Percentiles rank a stretch among this genome's conserved stretches.
phyloP scores from a whole-genome alignment of 2,113 vertebrate species.

The Lophura nycthemera region DNA sequence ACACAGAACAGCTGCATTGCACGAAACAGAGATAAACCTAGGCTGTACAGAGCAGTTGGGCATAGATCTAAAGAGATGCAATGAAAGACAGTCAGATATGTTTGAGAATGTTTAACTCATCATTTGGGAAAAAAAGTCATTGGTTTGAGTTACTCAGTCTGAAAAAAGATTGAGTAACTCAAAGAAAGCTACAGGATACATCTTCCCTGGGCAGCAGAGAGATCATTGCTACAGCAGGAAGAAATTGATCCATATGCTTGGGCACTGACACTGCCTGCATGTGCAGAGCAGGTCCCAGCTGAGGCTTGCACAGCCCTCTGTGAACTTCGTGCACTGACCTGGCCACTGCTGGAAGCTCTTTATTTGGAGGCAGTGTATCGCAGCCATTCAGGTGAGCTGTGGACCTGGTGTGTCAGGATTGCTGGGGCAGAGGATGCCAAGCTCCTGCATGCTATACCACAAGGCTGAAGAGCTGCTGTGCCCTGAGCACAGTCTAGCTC shows the following conservation, averaged over 20 bases:
- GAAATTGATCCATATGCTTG: fast-evolving
- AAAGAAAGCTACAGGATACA: neutral
- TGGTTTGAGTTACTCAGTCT: neutral
- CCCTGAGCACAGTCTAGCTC: neutral
- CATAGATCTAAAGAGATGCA: neutral
- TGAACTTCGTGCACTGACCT: neutral
- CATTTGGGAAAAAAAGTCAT: neutral
- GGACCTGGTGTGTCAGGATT: neutral
- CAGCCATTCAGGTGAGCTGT: neutral
- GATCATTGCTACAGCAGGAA: neutral
- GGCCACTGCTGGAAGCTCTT: neutral
- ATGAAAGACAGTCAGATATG: fast-evolving
- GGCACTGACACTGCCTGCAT: fast-evolving
- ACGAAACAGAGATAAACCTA: neutral
- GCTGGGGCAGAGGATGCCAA: neutral
- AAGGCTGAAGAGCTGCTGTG: neutral
- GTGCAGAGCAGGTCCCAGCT: neutral
- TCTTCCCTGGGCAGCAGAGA: neutral
- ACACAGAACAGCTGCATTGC: neutral
- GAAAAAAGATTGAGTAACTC: no score
- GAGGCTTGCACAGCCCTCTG: neutral
- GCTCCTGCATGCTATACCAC: neutral
- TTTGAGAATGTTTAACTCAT: neutral
- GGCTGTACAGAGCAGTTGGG: fast-evolving
- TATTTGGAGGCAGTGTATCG: neutral